phyloP scores from a whole-genome alignment of 2,888 invertebrate genomes.

The Branchinecta sandiegonensis region DNA sequence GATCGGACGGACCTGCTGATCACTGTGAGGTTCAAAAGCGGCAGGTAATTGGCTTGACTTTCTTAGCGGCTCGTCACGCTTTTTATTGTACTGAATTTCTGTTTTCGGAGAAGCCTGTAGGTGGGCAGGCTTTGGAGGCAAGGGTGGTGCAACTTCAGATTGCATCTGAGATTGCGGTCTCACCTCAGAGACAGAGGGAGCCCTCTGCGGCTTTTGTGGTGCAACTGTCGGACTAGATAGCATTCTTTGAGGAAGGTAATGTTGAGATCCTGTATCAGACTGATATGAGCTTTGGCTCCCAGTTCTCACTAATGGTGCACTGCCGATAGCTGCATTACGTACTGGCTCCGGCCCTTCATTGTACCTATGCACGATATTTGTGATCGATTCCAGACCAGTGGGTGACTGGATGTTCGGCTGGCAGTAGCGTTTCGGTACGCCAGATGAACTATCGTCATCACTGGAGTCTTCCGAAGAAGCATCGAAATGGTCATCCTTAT shows the following conservation, averaged over 20 bases:
- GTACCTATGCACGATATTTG: conserved; percentile 10
- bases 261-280: not conserved
- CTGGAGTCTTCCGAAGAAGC: conserved; percentile 9
- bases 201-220: not conserved
- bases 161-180: no score
- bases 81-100: no score
- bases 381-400: conserved; percentile 4
- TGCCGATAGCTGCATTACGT: not conserved
- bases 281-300: conserved; percentile 11
- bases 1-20: no score
- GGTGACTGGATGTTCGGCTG: not conserved
- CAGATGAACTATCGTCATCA: not conserved
- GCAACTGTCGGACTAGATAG: not conserved
- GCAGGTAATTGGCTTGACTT: no score
- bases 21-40: no score
- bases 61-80: no score
- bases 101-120: no score
- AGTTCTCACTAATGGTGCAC: not conserved
- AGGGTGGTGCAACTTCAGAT: no score
- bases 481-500: conserved; percentile 1
- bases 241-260: conserved; percentile 1
- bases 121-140: no score
- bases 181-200: no score
- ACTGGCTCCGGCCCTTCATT: not conserved
- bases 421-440: not conserved